Base-by-base conservation (phyloP, 1,140 invertebrate genomes). In the Geopemphigus sp. region DNA sequence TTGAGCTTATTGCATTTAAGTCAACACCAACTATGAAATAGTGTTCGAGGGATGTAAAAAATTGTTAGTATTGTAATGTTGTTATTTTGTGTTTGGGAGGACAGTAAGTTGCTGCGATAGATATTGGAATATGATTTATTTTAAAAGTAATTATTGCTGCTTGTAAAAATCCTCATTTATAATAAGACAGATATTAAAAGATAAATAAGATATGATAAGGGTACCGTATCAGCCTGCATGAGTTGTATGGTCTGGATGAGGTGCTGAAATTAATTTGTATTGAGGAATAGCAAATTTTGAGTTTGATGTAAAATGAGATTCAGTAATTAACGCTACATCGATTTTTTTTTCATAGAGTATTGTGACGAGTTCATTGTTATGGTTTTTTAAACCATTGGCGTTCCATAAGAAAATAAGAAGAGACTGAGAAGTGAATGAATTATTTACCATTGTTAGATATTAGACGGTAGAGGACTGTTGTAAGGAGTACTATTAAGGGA, bases 241-340 rank as follows among this genome's bases (percentile, higher is more conserved):
- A 6, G 70, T 45, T 6, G 47, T 66, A 5, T 53, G 61, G 10
- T 50, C 45, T 17, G 81, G 73, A 39, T 81, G 73, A 57, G 32
- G 26, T 53, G 80, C 32, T 8, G n/a, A n/a, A n/a, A n/a, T n/a
- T n/a, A n/a, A n/a, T n/a, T n/a, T n/a, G n/a, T n/a, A n/a, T n/a
- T n/a, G 64, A 53, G 56, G 24, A 5, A 83, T 81, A 26, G 63
- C 73, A n/a, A 82, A 66, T 47, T 83, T 80, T 14, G 56, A 47
- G 57, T 80, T 82, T 15, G 73, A 24, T 8, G 81, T 83, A 22
- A 83, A 81, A 24, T 83, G 82, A 1, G 81, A 68, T 81, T 83
- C 82, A 12, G 81, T 80, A 15, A 83, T 82, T 3, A 83, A 56
- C 6, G 80, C 32, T 19, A 83, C 74, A 24, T 83, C 82, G 10